These are phyloP conservation scores for Eugnorisma glareosa DNA, from an alignment of 2,888 invertebrate species.

Conservation along the genomic window DNA sequence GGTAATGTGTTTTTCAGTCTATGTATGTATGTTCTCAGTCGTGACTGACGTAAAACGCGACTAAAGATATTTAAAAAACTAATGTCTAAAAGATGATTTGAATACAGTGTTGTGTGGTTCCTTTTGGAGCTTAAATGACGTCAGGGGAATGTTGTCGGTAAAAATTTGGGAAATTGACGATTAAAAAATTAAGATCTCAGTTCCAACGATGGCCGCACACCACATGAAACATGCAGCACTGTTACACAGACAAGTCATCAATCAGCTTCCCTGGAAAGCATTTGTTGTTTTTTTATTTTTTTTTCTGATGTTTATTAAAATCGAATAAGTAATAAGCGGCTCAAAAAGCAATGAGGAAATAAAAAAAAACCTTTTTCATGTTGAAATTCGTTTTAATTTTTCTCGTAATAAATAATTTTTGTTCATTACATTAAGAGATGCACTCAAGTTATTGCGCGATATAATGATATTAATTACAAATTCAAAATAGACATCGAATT, in stretches of 20 bases:
- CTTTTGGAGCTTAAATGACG: neutral
- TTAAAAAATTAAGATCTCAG: neutral
- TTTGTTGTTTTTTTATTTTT: neutral
- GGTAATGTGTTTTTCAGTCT: no score
- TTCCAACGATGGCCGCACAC: neutral
- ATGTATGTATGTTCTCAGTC: no score
- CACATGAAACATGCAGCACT: neutral
- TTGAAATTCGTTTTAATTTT: slow-evolving; percentile 55
- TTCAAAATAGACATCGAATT: slow-evolving; percentile 54
- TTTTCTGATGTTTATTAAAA: neutral
- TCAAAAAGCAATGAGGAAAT: neutral
- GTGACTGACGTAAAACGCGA: neutral
- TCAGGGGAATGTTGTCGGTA: neutral
- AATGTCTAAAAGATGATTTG: neutral
- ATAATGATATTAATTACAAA: slow-evolving; percentile 55
- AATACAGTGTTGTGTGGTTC: neutral
- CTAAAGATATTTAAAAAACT: neutral
- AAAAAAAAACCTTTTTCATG: slow-evolving; percentile 12
- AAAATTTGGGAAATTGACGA: neutral
- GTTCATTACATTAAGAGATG: slow-evolving; percentile 59
- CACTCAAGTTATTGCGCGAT: slow-evolving; percentile 56
- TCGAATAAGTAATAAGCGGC: neutral
- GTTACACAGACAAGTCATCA: neutral
- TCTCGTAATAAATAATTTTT: slow-evolving; percentile 64
- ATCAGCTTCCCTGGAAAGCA: neutral